Conservation (phyloP, 2,113 vertebrate species). For the Erinaceus europaeus region DNA sequence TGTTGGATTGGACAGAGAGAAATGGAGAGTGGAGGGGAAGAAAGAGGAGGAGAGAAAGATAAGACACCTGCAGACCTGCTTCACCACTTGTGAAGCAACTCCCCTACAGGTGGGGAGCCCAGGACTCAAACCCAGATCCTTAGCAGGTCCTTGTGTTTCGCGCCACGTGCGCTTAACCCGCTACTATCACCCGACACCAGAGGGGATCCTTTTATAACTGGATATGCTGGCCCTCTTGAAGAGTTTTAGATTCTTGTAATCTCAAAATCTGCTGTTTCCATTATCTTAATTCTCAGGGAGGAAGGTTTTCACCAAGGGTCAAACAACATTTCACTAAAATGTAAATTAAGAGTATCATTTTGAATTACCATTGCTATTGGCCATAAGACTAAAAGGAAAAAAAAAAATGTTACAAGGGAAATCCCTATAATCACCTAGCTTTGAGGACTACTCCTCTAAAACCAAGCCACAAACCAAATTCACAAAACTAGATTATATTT, state of each 20-base stretch:
- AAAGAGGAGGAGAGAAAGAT: no score
- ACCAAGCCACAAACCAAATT: slow-evolving; percentile 54
- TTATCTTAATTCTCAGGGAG: neutral
- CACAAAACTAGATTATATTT: slow-evolving; percentile 48
- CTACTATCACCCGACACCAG: no score
- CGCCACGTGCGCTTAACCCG: no score
- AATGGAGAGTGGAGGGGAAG: no score
- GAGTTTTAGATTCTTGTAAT: neutral
- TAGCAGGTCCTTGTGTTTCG: no score
- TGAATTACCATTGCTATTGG: neutral
- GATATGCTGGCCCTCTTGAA: neutral
- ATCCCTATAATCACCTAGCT: neutral
- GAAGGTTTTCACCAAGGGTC: neutral
- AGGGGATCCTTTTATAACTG: neutral
- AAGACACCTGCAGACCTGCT: no score
- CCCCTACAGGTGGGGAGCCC: no score
- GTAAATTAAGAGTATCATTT: neutral
- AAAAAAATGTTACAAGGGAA: neutral
- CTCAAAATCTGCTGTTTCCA: neutral
- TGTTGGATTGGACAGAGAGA: no score
- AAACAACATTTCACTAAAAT: neutral
- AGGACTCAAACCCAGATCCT: no score
- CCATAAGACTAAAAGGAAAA: neutral
- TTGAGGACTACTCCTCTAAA: slow-evolving; percentile 23
- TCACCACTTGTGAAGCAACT: no score